These are phyloP conservation scores for Netelia melanura DNA, from an alignment of 2,888 invertebrate genomes.

Conservation along the genomic window DNA sequence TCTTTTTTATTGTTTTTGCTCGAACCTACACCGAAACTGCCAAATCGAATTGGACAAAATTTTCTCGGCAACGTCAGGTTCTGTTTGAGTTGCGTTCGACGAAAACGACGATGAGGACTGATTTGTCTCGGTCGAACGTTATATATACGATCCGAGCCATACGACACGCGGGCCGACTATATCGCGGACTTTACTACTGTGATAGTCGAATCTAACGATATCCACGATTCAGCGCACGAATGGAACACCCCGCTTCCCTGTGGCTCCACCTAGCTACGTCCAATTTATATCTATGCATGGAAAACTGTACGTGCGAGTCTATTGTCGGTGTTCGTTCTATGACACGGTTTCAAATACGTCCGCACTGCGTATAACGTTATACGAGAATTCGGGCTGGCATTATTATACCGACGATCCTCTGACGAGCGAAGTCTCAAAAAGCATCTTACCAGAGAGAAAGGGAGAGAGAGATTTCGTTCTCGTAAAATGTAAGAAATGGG, in stretches of 20 bases:
- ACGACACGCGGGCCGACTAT: conserved; percentile 46
- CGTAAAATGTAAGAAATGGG: conserved; percentile 37
- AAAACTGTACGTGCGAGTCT: conserved; percentile 12
- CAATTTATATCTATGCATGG: conserved; percentile 3
- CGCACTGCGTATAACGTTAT: conserved; percentile 39
- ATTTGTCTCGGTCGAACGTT: conserved; percentile 72
- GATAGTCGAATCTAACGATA: conserved; percentile 42
- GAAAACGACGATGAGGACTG: conserved; percentile 67
- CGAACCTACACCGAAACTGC: conserved; percentile 28
- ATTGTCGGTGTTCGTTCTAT: conserved; percentile 14
- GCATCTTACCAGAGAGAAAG: neutral
- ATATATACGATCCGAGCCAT: conserved; percentile 1
- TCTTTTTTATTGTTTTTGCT: conserved; percentile 36
- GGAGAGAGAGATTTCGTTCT: conserved; percentile 1
- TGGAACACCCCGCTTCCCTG: too few relatives aligned
- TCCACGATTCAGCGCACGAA: conserved; percentile 61
- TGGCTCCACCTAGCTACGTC: too few relatives aligned
- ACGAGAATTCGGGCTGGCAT: conserved; percentile 35
- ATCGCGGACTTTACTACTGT: conserved; percentile 45
- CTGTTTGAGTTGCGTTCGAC: conserved; percentile 79
- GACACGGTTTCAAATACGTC: conserved; percentile 32
- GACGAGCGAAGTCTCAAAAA: conserved; percentile 33
- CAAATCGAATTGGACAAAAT: conserved; percentile 78
- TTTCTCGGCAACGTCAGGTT: conserved; percentile 76
- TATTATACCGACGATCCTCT: conserved; percentile 43